Evolutionary conservation across 2,797 vertebrate genomes (phyloP).

Genomic region (Trichosurus vulpecula): DNA sequence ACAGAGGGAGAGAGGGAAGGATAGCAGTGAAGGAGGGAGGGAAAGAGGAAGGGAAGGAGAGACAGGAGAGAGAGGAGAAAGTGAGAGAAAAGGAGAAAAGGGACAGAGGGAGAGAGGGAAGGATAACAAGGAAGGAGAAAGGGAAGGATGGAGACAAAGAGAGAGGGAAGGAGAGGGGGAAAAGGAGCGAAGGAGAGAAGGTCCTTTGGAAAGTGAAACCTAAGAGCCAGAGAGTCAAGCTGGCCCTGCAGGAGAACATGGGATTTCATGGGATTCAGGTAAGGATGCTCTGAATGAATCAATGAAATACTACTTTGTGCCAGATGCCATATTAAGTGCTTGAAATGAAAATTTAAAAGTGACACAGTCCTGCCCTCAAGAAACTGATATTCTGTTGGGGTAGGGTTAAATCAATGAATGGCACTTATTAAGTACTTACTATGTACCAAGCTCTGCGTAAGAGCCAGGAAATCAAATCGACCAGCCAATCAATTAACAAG

Average conservation of each 20-base stretch:
- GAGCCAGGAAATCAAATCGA: neutral
- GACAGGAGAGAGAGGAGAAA: no score
- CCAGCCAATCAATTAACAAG: neutral
- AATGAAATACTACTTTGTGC: neutral
- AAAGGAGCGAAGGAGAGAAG: rapidly evolving
- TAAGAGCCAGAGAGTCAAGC: neutral
- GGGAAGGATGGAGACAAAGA: neutral
- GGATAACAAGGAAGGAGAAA: no score
- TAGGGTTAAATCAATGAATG: no score
- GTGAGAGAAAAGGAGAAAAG: no score
- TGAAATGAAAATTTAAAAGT: neutral
- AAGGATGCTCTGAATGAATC: neutral
- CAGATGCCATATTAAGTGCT: neutral
- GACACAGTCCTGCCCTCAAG: neutral
- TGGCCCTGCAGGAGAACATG: neutral
- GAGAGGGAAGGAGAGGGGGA: slow-evolving; percentile 12
- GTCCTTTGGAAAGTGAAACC: neutral
- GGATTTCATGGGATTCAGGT: neutral
- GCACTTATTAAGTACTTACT: no score
- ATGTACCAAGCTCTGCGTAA: slow-evolving; percentile 6
- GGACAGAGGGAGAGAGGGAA: neutral
- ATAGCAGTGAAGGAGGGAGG: no score
- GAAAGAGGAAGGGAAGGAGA: neutral
- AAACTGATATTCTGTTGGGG: no score
- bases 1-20: neutral